Evolutionary conservation across 1,140 invertebrate species (phyloP), one percentile per base, ranked within the genome.

Genomic region (Atopsyche davidsoni): DNA sequence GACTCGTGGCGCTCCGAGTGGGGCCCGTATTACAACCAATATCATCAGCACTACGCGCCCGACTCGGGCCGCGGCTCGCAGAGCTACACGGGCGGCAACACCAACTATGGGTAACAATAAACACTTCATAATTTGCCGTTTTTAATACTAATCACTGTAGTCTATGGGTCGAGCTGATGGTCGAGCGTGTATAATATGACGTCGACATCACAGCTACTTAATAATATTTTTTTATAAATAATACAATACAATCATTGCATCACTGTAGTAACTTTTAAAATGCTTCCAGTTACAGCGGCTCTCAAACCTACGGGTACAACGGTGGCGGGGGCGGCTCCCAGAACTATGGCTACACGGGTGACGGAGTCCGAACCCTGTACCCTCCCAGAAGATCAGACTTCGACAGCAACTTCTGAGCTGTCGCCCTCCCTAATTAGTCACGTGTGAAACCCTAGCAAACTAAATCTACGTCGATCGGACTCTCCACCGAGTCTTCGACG

Each of bases 351-450:
- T 74, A 74, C 60, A 68, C 68, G 7, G 71, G 69, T 22, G 72
- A 74, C 40, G 68, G 68, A 51, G 70, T 56, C 2, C 65, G 70
- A 32, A 70, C 70, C 32, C 69, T 70, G 59, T 76, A 75, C 61
- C 73, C 71, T n/a, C 63, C 77, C 14, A 69, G 77, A 50, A 71
- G 77, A 61, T 79, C 78, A 25, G 78, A 80, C 62, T 81, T 79
- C 63, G 78, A 80, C 59, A 76, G 72, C 59, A 75, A 77, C 60
- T 77, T 77, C 64, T 77, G 53, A 68, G 47, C 41, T 44, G 48
- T 42, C 48, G n/a, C n/a, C n/a, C n/a, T n/a, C n/a, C n/a, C n/a
- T n/a, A n/a, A n/a, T n/a, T n/a, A n/a, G n/a, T n/a, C n/a, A n/a
- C n/a, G n/a, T n/a, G n/a, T n/a, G n/a, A n/a, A n/a, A n/a, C n/a